Conservation (phyloP, 2,888 invertebrate genomes). For the Myathropa florea region DNA sequence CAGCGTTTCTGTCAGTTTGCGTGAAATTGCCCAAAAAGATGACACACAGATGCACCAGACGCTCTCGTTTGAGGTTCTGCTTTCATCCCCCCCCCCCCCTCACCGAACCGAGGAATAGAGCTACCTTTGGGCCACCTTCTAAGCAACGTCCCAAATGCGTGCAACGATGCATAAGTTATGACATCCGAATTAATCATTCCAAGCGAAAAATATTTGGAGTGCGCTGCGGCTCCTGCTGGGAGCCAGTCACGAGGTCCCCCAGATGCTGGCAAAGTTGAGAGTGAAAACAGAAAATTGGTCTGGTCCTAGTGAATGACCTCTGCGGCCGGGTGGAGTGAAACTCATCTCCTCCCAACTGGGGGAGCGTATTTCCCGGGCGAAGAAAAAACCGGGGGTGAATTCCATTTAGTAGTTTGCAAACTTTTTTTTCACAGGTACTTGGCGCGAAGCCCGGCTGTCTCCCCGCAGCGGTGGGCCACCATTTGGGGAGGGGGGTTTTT, state of each 20-base stretch:
- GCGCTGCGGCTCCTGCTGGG: not conserved
- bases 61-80: not conserved
- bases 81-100: not conserved
- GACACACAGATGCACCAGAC: slow-evolving; percentile 63
- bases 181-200: slow-evolving; percentile 47
- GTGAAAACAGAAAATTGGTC: slow-evolving; percentile 62
- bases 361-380: not conserved
- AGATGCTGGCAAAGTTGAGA: slow-evolving; percentile 36
- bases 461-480: not conserved
- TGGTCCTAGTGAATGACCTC: slow-evolving; percentile 61
- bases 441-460: not conserved
- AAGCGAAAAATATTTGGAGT: slow-evolving; percentile 30
- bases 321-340: slow-evolving; percentile 37
- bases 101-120: not conserved
- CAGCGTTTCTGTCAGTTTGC: slow-evolving; percentile 49
- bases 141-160: slow-evolving; percentile 29
- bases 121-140: not conserved
- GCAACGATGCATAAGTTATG: slow-evolving; percentile 42
- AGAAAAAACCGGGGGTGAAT: not conserved
- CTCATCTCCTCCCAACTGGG: not conserved
- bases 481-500: not conserved
- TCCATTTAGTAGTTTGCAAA: slow-evolving; percentile 50
- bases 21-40: slow-evolving; percentile 64
- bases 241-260: slow-evolving; percentile 29
- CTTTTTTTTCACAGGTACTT: slow-evolving; percentile 23